Evolutionary conservation across 2,888 invertebrate species (phyloP).

Genomic region (Mactromeris polynyma): DNA sequence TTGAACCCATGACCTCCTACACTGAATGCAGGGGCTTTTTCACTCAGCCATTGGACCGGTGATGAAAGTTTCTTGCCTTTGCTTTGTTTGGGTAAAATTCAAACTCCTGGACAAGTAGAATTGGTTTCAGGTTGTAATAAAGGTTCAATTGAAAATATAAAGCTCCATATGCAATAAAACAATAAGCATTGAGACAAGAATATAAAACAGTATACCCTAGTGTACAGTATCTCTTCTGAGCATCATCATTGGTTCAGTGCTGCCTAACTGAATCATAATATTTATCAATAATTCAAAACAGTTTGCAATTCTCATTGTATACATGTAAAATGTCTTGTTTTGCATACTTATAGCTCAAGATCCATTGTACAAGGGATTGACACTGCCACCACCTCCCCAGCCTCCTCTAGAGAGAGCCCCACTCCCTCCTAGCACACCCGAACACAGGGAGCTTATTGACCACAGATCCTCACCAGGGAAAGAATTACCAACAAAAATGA

Average conservation of each 20-base stretch:
- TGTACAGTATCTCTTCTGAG: background rate
- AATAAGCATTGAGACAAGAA: background rate
- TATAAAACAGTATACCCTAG: background rate
- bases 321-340: too few relatives aligned
- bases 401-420: constrained; percentile 46
- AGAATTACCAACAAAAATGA: constrained; percentile 79
- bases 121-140: too few relatives aligned
- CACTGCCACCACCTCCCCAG: constrained; percentile 56
- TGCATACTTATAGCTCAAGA: constrained; percentile 65
- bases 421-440: constrained; percentile 32
- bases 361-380: constrained; percentile 65
- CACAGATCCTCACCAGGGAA: constrained; percentile 77
- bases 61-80: too few relatives aligned
- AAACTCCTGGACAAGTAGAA: too few relatives aligned
- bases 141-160: too few relatives aligned
- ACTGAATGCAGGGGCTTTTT: too few relatives aligned
- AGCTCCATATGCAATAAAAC: background rate
- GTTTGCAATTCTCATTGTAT: background rate
- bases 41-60: too few relatives aligned
- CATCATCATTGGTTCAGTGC: background rate
- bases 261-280: background rate
- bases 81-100: too few relatives aligned
- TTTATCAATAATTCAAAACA: background rate
- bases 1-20: too few relatives aligned
- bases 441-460: constrained; percentile 51